phyloP scores from a whole-genome alignment of 1,140 invertebrate species.

The Drosophila bocqueti region DNA sequence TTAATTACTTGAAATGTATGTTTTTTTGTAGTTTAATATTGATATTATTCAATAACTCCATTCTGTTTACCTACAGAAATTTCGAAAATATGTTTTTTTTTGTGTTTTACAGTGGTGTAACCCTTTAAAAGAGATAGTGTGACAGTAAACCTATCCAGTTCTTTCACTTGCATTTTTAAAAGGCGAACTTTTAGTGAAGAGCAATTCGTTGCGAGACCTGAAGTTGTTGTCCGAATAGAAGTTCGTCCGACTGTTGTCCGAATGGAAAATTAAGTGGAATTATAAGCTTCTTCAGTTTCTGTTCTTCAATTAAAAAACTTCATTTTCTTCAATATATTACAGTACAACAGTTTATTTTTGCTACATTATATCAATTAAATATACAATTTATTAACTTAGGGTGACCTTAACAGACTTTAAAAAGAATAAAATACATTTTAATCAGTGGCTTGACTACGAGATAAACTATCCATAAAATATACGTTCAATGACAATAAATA shows the following conservation, averaged over 20 bases:
- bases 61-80: too few relatives aligned
- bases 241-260: too few relatives aligned
- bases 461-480: conserved; percentile 55
- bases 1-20: too few relatives aligned
- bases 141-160: too few relatives aligned
- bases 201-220: too few relatives aligned
- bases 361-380: conserved; percentile 6
- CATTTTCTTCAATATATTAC: conserved; percentile 15
- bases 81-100: too few relatives aligned
- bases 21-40: too few relatives aligned
- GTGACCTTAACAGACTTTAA: conserved; percentile 11
- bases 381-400: conserved; percentile 24
- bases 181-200: too few relatives aligned
- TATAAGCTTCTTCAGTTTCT: neutral
- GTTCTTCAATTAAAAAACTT: neutral
- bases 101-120: too few relatives aligned
- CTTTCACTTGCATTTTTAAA: neutral
- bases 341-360: conserved; percentile 42
- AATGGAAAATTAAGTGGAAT: neutral
- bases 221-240: neutral
- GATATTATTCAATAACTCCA: too few relatives aligned
- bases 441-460: conserved; percentile 70
- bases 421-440: conserved; percentile 63
- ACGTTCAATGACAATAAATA: conserved; percentile 23
- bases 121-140: too few relatives aligned